A percentile compares a stretch with the other conserved stretches of the same genome.
phyloP scores from a whole-genome alignment of 2,888 invertebrate genomes.

The Nymphalis urticae region DNA sequence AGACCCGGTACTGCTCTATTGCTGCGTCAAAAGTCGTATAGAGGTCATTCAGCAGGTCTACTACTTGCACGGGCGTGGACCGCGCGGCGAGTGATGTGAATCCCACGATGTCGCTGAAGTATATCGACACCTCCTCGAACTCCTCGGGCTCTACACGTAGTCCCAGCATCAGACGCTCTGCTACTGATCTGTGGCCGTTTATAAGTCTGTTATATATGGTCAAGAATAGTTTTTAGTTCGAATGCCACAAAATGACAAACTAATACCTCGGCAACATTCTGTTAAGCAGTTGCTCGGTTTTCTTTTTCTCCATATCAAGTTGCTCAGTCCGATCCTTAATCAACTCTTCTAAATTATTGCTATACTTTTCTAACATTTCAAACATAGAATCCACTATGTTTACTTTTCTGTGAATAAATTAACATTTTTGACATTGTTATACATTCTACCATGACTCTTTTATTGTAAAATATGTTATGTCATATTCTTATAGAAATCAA shows the following conservation, averaged over 20 bases:
- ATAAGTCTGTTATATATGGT: neutral
- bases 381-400: conserved; percentile 99
- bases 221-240: neutral
- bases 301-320: conserved; percentile 96
- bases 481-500: too few relatives aligned
- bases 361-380: conserved; percentile 97
- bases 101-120: conserved; percentile 96
- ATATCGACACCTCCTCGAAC: conserved; percentile 95
- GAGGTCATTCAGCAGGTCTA: conserved; percentile 94
- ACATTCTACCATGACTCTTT: too few relatives aligned
- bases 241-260: neutral
- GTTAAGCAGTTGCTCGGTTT: conserved; percentile 95
- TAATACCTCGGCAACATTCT: conserved; percentile 91
- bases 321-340: conserved; percentile 96
- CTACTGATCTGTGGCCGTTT: conserved; percentile 87
- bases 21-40: conserved; percentile 97
- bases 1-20: conserved; percentile 94
- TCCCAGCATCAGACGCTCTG: conserved; percentile 94
- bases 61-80: conserved; percentile 95
- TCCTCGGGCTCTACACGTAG: conserved; percentile 96
- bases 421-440: neutral
- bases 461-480: too few relatives aligned
- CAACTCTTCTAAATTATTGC: conserved; percentile 95
- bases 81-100: conserved; percentile 96
- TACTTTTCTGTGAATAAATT: conserved; percentile 85